Conservation (phyloP, 2,113 vertebrate species). For the Edolisoma coerulescens region DNA sequence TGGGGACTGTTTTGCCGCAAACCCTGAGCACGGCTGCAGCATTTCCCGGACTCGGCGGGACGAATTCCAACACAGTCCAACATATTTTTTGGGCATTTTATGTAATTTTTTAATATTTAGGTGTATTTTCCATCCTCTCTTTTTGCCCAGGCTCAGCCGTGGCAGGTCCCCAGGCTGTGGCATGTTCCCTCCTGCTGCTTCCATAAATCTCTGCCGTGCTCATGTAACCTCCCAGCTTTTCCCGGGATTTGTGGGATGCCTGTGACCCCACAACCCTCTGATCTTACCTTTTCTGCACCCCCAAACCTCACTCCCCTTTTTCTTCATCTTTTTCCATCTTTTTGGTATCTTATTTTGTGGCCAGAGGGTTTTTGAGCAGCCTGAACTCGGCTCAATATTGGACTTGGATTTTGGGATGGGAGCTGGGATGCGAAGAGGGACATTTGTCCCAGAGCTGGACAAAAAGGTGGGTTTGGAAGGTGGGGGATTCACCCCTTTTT, state of each 20-base stretch:
- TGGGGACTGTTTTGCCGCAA: background rate
- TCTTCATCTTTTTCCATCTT: fast-evolving
- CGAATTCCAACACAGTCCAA: fast-evolving
- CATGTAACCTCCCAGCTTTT: fast-evolving
- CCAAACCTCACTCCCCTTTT: background rate
- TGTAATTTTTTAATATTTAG: fast-evolving
- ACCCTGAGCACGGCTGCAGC: fast-evolving
- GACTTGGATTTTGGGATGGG: background rate
- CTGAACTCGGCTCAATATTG: fast-evolving
- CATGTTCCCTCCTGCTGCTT: background rate
- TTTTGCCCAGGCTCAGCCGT: background rate
- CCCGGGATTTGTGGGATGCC: fast-evolving
- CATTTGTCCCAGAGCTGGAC: background rate
- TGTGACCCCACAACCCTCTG: background rate
- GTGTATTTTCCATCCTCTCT: fast-evolving
- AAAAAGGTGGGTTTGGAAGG: background rate
- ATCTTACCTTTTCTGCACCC: background rate
- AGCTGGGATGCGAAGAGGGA: background rate
- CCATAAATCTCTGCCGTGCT: fast-evolving
- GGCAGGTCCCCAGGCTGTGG: background rate
- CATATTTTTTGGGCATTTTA: fast-evolving
- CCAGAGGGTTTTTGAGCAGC: background rate
- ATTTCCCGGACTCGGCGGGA: fast-evolving
- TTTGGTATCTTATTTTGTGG: background rate
- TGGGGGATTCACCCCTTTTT: background rate